These are phyloP conservation scores for Myocastor coypus DNA, from an alignment of 2,113 vertebrate species.

Conservation along the genomic window DNA sequence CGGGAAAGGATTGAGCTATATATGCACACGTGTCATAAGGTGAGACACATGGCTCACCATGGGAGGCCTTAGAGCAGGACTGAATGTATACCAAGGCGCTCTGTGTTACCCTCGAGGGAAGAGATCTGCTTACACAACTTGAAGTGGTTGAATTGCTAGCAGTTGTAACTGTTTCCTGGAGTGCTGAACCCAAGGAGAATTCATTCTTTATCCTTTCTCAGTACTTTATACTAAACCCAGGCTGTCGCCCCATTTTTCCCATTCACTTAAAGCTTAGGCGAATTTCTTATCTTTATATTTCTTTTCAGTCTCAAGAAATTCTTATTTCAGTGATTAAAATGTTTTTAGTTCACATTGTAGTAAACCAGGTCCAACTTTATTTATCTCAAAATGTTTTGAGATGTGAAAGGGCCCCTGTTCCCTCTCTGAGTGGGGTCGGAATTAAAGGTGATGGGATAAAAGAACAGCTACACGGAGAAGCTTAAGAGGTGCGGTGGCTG, in stretches of 20 bases:
- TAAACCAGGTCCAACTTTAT: neutral
- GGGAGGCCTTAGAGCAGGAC: neutral
- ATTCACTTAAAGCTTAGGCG: neutral
- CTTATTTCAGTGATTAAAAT: constrained; percentile 32
- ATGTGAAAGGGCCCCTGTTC: neutral
- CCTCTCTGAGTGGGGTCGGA: neutral
- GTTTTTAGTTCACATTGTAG: neutral
- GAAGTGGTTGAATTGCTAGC: neutral
- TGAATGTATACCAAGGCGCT: neutral
- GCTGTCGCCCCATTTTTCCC: neutral
- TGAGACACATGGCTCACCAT: constrained; percentile 77
- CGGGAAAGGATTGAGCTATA: constrained; percentile 92
- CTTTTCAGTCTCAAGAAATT: constrained; percentile 27
- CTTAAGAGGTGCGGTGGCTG: neutral
- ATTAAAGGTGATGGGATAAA: neutral
- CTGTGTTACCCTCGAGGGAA: neutral
- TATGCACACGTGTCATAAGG: constrained; percentile 95
- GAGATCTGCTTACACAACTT: neutral
- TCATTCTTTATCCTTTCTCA: neutral
- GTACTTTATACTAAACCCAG: neutral
- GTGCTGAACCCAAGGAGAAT: neutral
- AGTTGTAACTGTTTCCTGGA: neutral
- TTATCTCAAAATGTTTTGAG: neutral
- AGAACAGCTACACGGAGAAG: neutral
- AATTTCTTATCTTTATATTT: neutral